These are phyloP conservation scores for Phengaris alcon DNA, from an alignment of 2,888 invertebrate species.

Conservation along the genomic window DNA sequence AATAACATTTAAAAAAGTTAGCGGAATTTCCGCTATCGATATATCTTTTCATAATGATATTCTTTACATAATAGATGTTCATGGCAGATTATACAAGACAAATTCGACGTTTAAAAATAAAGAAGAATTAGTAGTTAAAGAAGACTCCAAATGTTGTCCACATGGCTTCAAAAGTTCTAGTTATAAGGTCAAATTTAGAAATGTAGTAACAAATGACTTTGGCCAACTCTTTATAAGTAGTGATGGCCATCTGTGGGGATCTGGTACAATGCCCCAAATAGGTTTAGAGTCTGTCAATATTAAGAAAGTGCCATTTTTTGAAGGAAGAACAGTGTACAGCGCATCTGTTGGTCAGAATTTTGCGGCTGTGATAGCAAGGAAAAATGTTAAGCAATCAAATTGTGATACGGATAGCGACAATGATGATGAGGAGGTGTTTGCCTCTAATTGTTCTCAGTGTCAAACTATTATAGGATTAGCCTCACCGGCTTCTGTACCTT, in stretches of 20 bases:
- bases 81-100: constrained; percentile 80
- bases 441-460: constrained; percentile 83
- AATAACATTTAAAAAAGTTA: constrained; percentile 68
- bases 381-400: constrained; percentile 73
- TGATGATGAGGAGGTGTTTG: constrained; percentile 82
- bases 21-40: constrained; percentile 79
- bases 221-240: constrained; percentile 83
- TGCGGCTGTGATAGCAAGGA: constrained; percentile 85
- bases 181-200: constrained; percentile 81
- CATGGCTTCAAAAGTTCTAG: constrained; percentile 83
- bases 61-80: constrained; percentile 81
- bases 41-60: constrained; percentile 80
- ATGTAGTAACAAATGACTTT: constrained; percentile 81
- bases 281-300: constrained; percentile 80
- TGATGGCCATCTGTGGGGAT: constrained; percentile 84
- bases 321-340: constrained; percentile 83
- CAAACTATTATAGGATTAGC: constrained; percentile 77
- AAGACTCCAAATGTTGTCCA: constrained; percentile 82
- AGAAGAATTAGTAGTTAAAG: constrained; percentile 81
- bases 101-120: constrained; percentile 76
- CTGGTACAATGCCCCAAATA: constrained; percentile 83
- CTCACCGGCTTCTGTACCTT: constrained; percentile 80
- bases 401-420: constrained; percentile 81
- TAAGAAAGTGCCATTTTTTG: constrained; percentile 83
- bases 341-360: constrained; percentile 87